These are phyloP conservation scores for Cirrhinus molitorella DNA, from an alignment of 2,797 vertebrate species.

Conservation along the genomic window DNA sequence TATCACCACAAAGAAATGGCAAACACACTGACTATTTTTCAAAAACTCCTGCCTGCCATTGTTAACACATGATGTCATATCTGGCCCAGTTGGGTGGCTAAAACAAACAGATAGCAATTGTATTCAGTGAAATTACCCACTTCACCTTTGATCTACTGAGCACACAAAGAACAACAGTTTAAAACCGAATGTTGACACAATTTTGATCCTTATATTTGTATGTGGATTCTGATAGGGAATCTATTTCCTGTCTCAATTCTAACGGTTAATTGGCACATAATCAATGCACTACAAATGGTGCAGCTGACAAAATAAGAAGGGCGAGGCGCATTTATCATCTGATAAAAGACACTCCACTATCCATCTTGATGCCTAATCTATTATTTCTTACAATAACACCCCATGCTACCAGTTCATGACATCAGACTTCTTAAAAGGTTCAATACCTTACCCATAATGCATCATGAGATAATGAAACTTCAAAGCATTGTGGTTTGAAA, in stretches of 20 bases:
- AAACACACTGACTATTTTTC: neutral
- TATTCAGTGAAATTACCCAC: neutral
- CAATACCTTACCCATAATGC: slow-evolving; percentile 7
- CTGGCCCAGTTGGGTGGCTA: neutral
- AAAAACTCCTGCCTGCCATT: neutral
- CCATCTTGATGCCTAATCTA: slow-evolving; percentile 7
- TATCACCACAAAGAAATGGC: neutral
- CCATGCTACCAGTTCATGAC: neutral
- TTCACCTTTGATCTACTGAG: slow-evolving; percentile 5
- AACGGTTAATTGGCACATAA: neutral
- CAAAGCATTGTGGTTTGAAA: slow-evolving; percentile 8
- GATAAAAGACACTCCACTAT: neutral
- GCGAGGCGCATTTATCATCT: slow-evolving; percentile 15
- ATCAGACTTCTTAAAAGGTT: slow-evolving; percentile 14
- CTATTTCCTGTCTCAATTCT: slow-evolving; percentile 20
- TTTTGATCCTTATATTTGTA: neutral
- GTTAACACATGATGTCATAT: neutral
- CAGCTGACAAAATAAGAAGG: slow-evolving; percentile 19
- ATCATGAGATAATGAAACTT: neutral
- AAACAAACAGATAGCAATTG: neutral
- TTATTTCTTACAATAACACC: slow-evolving; percentile 28
- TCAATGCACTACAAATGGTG: slow-evolving; percentile 10
- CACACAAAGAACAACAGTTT: neutral
- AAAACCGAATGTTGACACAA: neutral
- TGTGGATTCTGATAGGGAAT: neutral